Percentiles rank a stretch among this genome's conserved stretches.
Evolutionary conservation across 2,797 vertebrate species (phyloP).

Genomic region (Mareca penelope): DNA sequence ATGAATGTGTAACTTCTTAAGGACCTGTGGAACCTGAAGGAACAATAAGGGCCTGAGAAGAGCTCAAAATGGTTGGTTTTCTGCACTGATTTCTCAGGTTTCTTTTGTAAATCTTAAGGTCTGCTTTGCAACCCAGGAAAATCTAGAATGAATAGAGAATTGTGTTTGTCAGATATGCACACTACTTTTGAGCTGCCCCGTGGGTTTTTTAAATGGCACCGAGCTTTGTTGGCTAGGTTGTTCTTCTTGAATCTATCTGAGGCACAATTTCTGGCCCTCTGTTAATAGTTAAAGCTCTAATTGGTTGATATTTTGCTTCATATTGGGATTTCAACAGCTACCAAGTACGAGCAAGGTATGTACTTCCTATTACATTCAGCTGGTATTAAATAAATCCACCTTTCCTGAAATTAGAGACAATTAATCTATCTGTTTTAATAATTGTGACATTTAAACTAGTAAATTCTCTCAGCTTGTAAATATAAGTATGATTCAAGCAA

Average conservation of each 20-base stretch:
- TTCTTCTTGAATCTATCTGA: neutral
- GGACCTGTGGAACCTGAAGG: neutral
- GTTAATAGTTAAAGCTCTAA: neutral
- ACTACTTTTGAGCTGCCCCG: neutral
- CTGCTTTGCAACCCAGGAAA: neutral
- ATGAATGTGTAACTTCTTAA: conserved; percentile 4
- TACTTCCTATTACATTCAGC: neutral
- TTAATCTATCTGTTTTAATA: conserved; percentile 57
- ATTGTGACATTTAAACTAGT: conserved; percentile 32
- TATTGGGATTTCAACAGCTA: conserved; percentile 24
- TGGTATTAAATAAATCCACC: neutral
- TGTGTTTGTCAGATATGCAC: neutral
- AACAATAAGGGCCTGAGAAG: neutral
- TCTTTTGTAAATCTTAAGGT: neutral
- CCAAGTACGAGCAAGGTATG: neutral
- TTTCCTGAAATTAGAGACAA: conserved; percentile 43
- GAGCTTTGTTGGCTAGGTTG: neutral
- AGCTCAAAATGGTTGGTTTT: neutral
- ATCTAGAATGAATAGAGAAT: neutral
- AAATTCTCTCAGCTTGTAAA: conserved; percentile 22
- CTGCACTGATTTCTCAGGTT: neutral
- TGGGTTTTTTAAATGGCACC: neutral
- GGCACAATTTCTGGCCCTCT: neutral
- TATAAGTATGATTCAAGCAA: conserved; percentile 11
- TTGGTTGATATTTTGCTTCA: conserved; percentile 26